Percentiles rank a stretch among this genome's conserved stretches.
phyloP scores from a whole-genome alignment of 2,888 invertebrate genomes.

The Acleris laterana region DNA sequence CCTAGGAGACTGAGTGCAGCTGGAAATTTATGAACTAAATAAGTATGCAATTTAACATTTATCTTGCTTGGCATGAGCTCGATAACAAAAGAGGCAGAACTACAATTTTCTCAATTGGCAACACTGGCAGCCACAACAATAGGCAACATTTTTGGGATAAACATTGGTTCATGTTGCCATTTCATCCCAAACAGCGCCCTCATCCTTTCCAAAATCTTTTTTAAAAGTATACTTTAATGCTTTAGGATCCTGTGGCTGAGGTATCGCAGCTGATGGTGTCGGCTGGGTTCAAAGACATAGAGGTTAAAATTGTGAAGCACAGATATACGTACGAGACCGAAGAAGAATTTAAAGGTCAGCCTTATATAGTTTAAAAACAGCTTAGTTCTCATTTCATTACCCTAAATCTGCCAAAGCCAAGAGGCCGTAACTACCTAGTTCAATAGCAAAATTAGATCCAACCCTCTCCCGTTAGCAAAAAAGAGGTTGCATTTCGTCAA shows the following conservation, averaged over 20 bases:
- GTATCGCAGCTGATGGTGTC: constrained; percentile 81
- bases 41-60: no score
- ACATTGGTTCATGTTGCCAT: no score
- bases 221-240: constrained; percentile 4
- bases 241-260: constrained; percentile 82
- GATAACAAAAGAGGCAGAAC: no score
- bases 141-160: no score
- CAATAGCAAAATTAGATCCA: constrained; percentile 62
- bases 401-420: constrained; percentile 81
- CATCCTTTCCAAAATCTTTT: no score
- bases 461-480: no score
- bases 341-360: constrained; percentile 85
- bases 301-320: constrained; percentile 85
- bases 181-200: neutral
- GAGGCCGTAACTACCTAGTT: constrained; percentile 81
- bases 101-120: no score
- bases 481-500: constrained; percentile 53
- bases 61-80: no score
- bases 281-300: constrained; percentile 85
- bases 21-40: no score
- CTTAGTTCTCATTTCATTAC: constrained; percentile 55
- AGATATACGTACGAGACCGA: constrained; percentile 85
- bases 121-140: no score
- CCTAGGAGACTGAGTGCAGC: no score
- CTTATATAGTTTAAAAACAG: neutral